These are phyloP conservation scores for Myiothlypis chrysogaster DNA, from an alignment of 2,797 vertebrate genomes.

Conservation along the genomic window DNA sequence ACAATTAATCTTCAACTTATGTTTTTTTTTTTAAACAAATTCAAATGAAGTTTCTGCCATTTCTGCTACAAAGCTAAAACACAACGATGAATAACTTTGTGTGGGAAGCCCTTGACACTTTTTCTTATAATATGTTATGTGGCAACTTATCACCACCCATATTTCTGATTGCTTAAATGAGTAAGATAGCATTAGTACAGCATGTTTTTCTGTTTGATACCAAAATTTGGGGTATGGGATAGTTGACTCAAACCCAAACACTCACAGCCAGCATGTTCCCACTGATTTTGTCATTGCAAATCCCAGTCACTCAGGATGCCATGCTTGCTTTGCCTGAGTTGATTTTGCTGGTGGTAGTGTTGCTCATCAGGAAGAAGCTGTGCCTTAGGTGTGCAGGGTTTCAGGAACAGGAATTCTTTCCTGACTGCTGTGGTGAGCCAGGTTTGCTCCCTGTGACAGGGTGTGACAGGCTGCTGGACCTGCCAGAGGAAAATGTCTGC, in stretches of 20 bases:
- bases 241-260: neutral
- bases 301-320: fast-evolving
- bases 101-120: neutral
- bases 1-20: neutral
- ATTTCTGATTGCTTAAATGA: neutral
- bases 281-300: neutral
- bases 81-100: neutral
- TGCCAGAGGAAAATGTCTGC: neutral
- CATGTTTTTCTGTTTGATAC: neutral
- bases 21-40: neutral
- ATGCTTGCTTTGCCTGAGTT: neutral
- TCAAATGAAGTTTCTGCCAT: neutral
- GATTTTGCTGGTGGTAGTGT: neutral
- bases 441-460: neutral
- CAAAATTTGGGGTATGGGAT: neutral
- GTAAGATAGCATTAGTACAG: neutral
- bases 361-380: fast-evolving
- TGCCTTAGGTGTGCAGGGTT: neutral
- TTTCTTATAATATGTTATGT: neutral
- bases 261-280: neutral
- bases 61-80: neutral
- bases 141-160: neutral
- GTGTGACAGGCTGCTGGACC: neutral
- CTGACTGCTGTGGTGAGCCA: neutral
- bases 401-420: neutral